Conservation (phyloP, 2,888 invertebrate genomes). For the Hetaerina titia region DNA sequence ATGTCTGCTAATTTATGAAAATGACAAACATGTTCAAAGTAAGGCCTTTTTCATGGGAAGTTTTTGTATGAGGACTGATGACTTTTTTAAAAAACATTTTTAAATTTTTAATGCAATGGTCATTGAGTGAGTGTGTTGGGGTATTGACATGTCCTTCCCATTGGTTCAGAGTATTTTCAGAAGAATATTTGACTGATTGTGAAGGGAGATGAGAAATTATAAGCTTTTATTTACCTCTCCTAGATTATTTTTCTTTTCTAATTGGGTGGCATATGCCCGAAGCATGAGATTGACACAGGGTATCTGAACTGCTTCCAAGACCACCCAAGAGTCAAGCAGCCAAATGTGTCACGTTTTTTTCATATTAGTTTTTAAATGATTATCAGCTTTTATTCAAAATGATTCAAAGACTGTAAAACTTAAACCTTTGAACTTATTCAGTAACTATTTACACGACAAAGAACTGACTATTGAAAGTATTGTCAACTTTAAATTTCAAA, state of each 20-base stretch:
- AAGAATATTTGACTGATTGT: conserved; percentile 46
- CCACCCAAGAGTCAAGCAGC: neutral
- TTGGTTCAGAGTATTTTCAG: conserved; percentile 53
- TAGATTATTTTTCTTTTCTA: conserved; percentile 1
- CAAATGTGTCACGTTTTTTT: conserved; percentile 7
- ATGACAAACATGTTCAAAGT: conserved; percentile 45
- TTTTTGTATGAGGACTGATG: conserved; percentile 55
- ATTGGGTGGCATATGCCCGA: conserved; percentile 19
- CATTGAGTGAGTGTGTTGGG: conserved; percentile 51
- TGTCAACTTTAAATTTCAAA: conserved; percentile 8
- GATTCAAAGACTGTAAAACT: conserved; percentile 16
- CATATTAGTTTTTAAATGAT: neutral
- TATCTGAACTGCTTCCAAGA: conserved; percentile 42
- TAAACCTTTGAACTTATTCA: conserved; percentile 15
- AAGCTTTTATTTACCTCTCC: neutral
- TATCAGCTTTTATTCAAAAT: conserved; percentile 6
- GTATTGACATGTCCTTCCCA: conserved; percentile 51
- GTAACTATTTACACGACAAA: conserved; percentile 17
- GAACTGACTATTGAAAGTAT: conserved; percentile 5
- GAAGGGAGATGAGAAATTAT: conserved; percentile 18
- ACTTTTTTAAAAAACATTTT: conserved; percentile 60
- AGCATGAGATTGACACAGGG: conserved; percentile 55
- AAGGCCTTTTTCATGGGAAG: conserved; percentile 58
- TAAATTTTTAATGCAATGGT: conserved; percentile 56
- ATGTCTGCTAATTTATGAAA: conserved; percentile 23